Conservation (phyloP, 1,140 invertebrate genomes). For the Parapsyche elsis region DNA sequence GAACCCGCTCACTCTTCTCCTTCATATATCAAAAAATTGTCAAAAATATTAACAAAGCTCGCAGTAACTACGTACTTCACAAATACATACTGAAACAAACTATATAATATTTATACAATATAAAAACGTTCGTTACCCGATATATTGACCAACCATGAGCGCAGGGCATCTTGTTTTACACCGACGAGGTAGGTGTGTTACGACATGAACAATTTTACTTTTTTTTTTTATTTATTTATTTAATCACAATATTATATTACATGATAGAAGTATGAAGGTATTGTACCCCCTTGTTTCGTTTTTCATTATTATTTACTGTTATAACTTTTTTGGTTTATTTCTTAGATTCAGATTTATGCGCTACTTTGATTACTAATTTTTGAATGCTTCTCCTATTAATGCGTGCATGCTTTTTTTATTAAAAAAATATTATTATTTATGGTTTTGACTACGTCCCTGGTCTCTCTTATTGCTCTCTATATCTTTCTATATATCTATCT, state of each 20-base stretch:
- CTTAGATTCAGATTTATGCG: slow-evolving; percentile 10
- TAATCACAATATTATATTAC: slow-evolving; percentile 7
- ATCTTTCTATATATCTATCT: background rate
- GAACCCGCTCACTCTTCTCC: no score
- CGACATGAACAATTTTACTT: slow-evolving; percentile 24
- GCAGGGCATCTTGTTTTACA: slow-evolving; percentile 4
- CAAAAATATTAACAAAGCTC: no score
- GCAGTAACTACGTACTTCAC: no score
- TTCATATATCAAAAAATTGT: no score
- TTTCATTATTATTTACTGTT: background rate
- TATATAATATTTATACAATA: no score
- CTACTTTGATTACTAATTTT: slow-evolving; percentile 8
- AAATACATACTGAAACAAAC: no score
- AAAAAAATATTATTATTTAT: background rate
- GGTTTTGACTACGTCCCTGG: background rate
- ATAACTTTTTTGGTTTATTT: background rate
- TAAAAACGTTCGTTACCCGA: background rate
- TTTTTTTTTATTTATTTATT: slow-evolving; percentile 2
- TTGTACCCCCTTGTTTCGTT: slow-evolving; percentile 10
- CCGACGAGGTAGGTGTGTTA: slow-evolving; percentile 31
- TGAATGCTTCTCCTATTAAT: slow-evolving; percentile 24
- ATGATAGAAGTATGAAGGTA: slow-evolving; percentile 20
- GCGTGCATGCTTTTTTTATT: slow-evolving; percentile 10
- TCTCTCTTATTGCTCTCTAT: background rate
- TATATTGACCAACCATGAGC: background rate